Conservation (phyloP, 2,797 vertebrate species). For the Crenuchus spilurus region DNA sequence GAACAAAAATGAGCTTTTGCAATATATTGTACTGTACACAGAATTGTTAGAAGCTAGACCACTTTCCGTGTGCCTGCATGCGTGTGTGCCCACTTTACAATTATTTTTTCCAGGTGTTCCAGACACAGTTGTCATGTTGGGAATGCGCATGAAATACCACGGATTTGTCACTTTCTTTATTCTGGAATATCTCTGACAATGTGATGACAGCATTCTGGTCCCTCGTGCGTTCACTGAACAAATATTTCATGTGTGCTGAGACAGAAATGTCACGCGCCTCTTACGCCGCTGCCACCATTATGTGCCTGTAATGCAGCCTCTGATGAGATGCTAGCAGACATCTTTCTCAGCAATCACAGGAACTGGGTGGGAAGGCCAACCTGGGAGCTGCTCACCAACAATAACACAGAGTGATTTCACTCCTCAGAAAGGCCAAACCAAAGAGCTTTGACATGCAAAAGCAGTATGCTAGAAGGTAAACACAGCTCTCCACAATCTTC, state of each 20-base stretch:
- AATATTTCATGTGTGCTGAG: slow-evolving; percentile 39
- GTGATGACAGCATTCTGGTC: slow-evolving; percentile 12
- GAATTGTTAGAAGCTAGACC: neutral
- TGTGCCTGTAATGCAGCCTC: slow-evolving; percentile 34
- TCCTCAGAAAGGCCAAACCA: neutral
- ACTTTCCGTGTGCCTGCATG: neutral
- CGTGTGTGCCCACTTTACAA: neutral
- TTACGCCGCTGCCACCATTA: slow-evolving; percentile 22
- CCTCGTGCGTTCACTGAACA: slow-evolving; percentile 19
- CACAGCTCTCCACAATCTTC: neutral
- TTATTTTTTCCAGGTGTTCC: slow-evolving; percentile 11
- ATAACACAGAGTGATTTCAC: neutral
- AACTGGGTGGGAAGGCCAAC: slow-evolving; percentile 39
- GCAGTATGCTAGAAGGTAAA: neutral
- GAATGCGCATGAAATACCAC: slow-evolving; percentile 1
- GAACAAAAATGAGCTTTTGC: too few relatives aligned
- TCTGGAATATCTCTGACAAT: slow-evolving; percentile 9
- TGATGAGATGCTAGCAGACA: slow-evolving; percentile 44
- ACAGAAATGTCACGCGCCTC: slow-evolving; percentile 48
- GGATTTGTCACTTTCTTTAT: slow-evolving; percentile 27
- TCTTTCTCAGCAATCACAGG: slow-evolving; percentile 28
- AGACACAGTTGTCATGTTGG: neutral
- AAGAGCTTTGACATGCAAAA: neutral
- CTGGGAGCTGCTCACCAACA: slow-evolving; percentile 4
- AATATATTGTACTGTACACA: too few relatives aligned